These are phyloP conservation scores for Diphyllodes magnificus DNA, from an alignment of 2,113 vertebrate species.

Conservation along the genomic window DNA sequence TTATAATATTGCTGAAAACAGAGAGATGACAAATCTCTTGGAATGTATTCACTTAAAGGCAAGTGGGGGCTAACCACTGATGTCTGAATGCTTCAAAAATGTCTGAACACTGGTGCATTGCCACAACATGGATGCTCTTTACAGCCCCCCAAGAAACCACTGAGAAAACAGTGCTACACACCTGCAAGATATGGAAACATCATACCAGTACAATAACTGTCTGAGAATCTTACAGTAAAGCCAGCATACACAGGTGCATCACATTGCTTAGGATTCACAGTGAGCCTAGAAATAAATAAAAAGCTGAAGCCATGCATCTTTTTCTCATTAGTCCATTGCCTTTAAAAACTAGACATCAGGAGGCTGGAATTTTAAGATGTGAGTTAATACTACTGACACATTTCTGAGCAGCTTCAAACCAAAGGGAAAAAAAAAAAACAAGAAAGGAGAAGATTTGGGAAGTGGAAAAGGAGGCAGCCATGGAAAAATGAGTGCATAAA, in stretches of 20 bases:
- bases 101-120: background rate
- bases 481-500: background rate
- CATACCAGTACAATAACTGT: background rate
- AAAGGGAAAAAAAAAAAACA: background rate
- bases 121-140: background rate
- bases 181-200: background rate
- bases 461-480: background rate
- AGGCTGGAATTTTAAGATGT: background rate
- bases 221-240: background rate
- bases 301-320: background rate
- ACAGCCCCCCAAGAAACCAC: background rate
- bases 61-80: conserved; percentile 10
- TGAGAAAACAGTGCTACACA: background rate
- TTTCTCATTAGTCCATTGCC: background rate
- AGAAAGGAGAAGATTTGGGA: background rate
- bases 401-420: background rate
- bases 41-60: conserved; percentile 41
- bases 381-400: background rate
- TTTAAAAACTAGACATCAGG: background rate
- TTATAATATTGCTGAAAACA: conserved; percentile 62
- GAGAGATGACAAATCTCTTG: conserved; percentile 46
- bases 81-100: background rate
- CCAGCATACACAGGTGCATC: background rate
- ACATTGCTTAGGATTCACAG: background rate
- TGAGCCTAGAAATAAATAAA: background rate